A percentile compares a stretch with the other conserved stretches of the same genome.
Conservation (phyloP, 2,888 invertebrate genomes). For the Eurois occulta region DNA sequence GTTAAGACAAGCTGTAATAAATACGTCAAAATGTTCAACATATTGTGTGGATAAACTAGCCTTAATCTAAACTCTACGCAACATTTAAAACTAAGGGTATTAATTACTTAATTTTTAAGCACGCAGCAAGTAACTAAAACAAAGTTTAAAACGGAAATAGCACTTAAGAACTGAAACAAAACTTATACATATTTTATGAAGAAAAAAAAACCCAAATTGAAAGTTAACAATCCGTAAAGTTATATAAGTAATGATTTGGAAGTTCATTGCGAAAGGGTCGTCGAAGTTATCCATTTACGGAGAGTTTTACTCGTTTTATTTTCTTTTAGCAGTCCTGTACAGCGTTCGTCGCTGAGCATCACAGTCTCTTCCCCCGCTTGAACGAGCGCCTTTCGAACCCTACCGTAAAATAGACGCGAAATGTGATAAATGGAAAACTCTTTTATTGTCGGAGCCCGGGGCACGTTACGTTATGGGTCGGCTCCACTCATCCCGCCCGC, state of each 20-base stretch:
- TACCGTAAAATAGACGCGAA: slow-evolving; percentile 90
- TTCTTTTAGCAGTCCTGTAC: slow-evolving; percentile 85
- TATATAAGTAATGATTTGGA: slow-evolving; percentile 76
- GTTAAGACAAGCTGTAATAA: slow-evolving; percentile 2
- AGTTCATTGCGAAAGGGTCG: slow-evolving; percentile 85
- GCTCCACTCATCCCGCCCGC: slow-evolving; percentile 79
- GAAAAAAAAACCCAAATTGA: slow-evolving; percentile 70
- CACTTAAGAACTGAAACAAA: slow-evolving; percentile 15
- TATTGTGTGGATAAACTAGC: neutral
- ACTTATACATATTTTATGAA: slow-evolving; percentile 30
- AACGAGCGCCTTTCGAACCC: slow-evolving; percentile 85
- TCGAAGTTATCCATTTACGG: slow-evolving; percentile 87
- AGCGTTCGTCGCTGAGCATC: slow-evolving; percentile 83
- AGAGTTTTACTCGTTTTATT: slow-evolving; percentile 88
- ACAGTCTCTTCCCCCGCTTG: slow-evolving; percentile 82
- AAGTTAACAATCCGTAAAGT: slow-evolving; percentile 48
- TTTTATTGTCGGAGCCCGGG: slow-evolving; percentile 87
- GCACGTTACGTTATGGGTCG: slow-evolving; percentile 86
- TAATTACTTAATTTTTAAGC: neutral
- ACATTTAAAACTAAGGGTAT: neutral
- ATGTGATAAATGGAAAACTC: slow-evolving; percentile 90
- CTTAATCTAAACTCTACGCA: neutral
- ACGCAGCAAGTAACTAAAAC: neutral
- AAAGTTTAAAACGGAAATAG: slow-evolving; percentile 5
- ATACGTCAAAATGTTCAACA: neutral